Base-by-base conservation (phyloP, 1,140 invertebrate genomes). In the Rhizoglyphus robini region DNA sequence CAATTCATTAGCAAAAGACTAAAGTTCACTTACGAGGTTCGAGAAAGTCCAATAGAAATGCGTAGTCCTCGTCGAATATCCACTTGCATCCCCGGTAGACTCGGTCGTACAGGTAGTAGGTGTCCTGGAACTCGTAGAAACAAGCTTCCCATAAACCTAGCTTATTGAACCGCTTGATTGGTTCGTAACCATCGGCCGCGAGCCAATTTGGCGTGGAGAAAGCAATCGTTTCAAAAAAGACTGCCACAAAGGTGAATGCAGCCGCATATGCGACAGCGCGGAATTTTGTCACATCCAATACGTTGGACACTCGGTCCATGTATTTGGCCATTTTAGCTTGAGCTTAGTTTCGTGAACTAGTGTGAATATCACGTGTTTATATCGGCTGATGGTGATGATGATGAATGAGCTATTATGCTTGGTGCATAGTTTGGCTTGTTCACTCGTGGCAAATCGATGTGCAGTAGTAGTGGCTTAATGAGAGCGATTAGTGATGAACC, bases 61-160 rank as follows among this genome's bases (percentile, higher is more conserved):
- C 65, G 29, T 70, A 71, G 38, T 72, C 71, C 67, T 72, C 70
- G 36, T 72, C 71, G 20, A 72, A 71, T 58, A 72, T 67, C 71
- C 71, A 72, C 46, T 68, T 68, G 34, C 71, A 72, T 3, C 71
- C 71, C 32, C 65, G 59, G 32, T 67, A 70, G 46, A 59, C 68
- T 18, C 67, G 62, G 66, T 72, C 71, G 61, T 69, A 72, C 29
- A 69, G 58, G 49, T 68, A 71, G 61, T 71, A 62, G 11, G 65
- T 49, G 27, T 72, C 70, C 5, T 58, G 47, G 66, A 72, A 71
- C n/a, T 27, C 15, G n/a, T 67, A 60, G 36, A 72, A 72, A 66
- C 71, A 72, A 32, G 68, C 70, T 65, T 71, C 70, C 71, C 71
- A 72, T 36, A 72, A 49, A 36, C 71, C 71, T 29, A 72, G 63